These are phyloP conservation scores for Zaprionus inermis DNA, from an alignment of 1,140 invertebrate species.

Conservation along the genomic window DNA sequence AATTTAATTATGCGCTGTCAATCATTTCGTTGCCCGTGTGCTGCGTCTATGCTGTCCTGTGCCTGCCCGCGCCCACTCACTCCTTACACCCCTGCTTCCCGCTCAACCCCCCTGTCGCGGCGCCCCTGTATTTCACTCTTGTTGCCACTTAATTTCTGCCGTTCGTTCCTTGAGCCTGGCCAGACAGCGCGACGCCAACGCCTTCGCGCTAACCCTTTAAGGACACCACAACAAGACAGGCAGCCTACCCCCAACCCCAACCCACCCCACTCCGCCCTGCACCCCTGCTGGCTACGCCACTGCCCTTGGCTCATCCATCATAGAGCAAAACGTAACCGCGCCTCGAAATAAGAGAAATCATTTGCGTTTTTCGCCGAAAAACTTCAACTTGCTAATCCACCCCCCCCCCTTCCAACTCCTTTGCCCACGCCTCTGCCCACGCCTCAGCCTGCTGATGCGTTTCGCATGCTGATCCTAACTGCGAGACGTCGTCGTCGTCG, in stretches of 20 bases:
- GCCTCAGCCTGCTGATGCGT: constrained; percentile 34
- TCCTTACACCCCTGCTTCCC: background rate
- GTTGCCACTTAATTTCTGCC: constrained; percentile 82
- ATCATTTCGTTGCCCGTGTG: constrained; percentile 82
- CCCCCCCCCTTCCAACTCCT: background rate
- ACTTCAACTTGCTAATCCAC: constrained; percentile 55
- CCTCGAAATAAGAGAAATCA: constrained; percentile 76
- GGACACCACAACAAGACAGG: constrained; percentile 16
- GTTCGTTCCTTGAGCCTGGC: constrained; percentile 64
- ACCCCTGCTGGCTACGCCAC: background rate
- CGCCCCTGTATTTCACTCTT: constrained; percentile 63
- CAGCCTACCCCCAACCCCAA: too few species aligned
- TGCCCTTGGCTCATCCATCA: constrained; percentile 30
- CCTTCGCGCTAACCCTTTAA: constrained; percentile 24
- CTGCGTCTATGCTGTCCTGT: constrained; percentile 20
- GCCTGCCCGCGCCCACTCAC: background rate
- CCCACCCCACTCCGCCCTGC: background rate
- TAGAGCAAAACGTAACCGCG: constrained; percentile 40
- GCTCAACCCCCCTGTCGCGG: constrained; percentile 41
- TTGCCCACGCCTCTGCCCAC: constrained; percentile 2
- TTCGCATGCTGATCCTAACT: constrained; percentile 43
- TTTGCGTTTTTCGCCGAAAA: constrained; percentile 66
- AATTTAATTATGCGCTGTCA: constrained; percentile 85
- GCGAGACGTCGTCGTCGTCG: constrained; percentile 28
- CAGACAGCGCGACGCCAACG: constrained; percentile 41